These are phyloP conservation scores for Zapus hudsonius DNA, from an alignment of 2,113 vertebrate species.

Conservation along the genomic window DNA sequence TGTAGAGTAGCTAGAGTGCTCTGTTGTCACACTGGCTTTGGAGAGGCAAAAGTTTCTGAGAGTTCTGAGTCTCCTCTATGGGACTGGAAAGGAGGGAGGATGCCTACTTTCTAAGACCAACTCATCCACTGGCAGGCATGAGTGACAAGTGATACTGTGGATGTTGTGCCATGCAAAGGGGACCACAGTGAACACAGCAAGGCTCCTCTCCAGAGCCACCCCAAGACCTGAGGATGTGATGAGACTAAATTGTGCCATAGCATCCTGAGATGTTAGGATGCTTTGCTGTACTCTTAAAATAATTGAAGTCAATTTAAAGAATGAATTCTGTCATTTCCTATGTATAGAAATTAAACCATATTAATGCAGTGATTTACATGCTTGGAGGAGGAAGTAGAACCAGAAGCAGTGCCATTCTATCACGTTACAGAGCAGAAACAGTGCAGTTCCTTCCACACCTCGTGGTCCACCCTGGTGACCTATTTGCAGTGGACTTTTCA, in stretches of 20 bases:
- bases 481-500: background rate
- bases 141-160: background rate
- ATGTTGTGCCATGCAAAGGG: fast-evolving
- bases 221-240: background rate
- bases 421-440: background rate
- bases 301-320: background rate
- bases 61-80: background rate
- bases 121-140: background rate
- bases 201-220: background rate
- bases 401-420: background rate
- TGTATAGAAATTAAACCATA: background rate
- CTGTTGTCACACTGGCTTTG: background rate
- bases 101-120: background rate
- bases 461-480: background rate
- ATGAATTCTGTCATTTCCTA: background rate
- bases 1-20: background rate
- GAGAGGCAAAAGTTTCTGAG: background rate
- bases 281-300: background rate
- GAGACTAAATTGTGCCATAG: background rate
- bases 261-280: background rate
- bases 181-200: background rate
- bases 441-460: background rate
- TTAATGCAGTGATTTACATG: background rate
- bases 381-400: background rate
- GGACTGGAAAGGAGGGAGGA: background rate